phyloP scores from a whole-genome alignment of 2,797 vertebrate genomes.

The Premnoplex brunnescens region DNA sequence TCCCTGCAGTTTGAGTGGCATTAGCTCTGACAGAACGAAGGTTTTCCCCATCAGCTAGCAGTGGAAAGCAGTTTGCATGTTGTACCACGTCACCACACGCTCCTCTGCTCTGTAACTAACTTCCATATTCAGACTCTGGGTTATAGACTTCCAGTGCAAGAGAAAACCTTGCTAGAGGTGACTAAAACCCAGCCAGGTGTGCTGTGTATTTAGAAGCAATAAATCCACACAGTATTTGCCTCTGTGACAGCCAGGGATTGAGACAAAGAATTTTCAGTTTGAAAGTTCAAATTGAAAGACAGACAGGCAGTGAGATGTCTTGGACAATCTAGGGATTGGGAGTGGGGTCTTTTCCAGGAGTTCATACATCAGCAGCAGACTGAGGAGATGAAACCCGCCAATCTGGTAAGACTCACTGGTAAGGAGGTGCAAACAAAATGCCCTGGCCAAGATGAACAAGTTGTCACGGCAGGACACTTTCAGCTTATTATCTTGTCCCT shows the following conservation, averaged over 20 bases:
- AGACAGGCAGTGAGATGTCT: not conserved
- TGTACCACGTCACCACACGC: not conserved
- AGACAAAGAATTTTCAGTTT: not conserved
- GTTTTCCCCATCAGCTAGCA: not conserved
- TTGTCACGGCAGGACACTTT: not conserved
- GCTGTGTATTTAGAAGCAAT: not conserved
- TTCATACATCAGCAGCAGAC: not conserved
- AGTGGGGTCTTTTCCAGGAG: not conserved
- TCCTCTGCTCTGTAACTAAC: not conserved
- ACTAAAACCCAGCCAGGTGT: not conserved
- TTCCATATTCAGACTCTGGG: not conserved
- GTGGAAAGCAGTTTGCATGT: not conserved
- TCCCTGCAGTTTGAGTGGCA: not conserved
- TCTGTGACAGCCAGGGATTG: fast-evolving
- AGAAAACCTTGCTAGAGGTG: not conserved
- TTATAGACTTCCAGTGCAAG: not conserved
- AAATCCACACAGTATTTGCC: not conserved
- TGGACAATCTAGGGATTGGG: not conserved
- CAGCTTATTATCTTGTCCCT: not conserved
- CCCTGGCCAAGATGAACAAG: not conserved
- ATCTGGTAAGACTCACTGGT: not conserved
- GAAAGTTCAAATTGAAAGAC: not conserved
- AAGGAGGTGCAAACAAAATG: not conserved
- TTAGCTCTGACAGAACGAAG: not conserved
- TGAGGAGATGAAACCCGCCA: not conserved